Base-by-base conservation (phyloP, 1,140 invertebrate species). In the Camponotus floridanus region DNA sequence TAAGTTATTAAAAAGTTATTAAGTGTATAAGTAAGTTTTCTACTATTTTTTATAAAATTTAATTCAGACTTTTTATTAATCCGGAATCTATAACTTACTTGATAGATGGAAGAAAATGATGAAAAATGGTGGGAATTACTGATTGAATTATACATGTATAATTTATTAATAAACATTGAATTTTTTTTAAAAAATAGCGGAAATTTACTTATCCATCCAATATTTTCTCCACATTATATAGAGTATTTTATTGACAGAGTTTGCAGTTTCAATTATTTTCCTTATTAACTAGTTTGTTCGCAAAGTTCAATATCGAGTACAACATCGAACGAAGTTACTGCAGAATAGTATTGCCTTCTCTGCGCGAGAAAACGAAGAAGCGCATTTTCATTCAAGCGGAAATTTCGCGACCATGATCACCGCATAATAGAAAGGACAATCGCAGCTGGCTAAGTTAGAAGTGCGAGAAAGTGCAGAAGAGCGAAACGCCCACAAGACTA, bases 361-460 rank as follows among this genome's bases (percentile, higher is more conserved):
- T 1, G 39, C 3, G 9, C 3, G 6, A 2, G 39, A 26, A 59
- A 76, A 76, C 2, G n/a, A 45, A 42, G 57, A 76, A 45, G 11
- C 18, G 26, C 26, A 7, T 33, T 45, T 45, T 21, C 65, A 39
- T 65, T 65, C 74, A 15, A 1, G 9, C 9, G 42, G 31, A 79
- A 67, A 79, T 36, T 31, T 36, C 33, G 59, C 42, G 6, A 7
- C 0, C 61, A 0, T 51, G 31, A 79, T 79, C 62, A 62, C n/a
- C 36, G 62, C 62, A 68, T 68, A 68, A 85, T 76, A 79, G 21
- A 55, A 18, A 80, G 76, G 57, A 80, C 64, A 70, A 86, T 51
- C 18, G 76, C 33, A 70, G 57, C 31, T 80, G 57, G 64, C 65
- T 39, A 79, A 64, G 33, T 86, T 80, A 21, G 64, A 71, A 71